Evolutionary conservation across 2,797 vertebrate species (phyloP), one percentile per base, ranked within the genome.

Genomic region (Hylomyscus alleni): DNA sequence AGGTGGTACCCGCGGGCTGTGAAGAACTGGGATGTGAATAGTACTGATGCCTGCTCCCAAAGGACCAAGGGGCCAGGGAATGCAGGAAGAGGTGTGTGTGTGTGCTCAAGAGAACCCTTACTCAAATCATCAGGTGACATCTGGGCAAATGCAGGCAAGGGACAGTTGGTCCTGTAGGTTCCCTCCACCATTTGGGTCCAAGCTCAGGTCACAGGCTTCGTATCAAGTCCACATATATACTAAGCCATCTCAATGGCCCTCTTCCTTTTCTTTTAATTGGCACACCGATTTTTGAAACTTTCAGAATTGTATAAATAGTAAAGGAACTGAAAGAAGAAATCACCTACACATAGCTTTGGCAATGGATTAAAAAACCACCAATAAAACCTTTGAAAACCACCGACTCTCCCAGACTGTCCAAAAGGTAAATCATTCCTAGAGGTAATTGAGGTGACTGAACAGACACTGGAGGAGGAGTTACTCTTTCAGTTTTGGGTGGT

Each of bases 331-430:
- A 3, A 34, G 50, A n/a, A 72, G 88, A 83, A 84, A 90, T 65
- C 29, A 77, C 20, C 52, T 67, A 52, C 31, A 92, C 31, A n/a
- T 91, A 82, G 3, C 50, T 80, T 92, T 75, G 34, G 14, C 81
- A 78, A 86, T 93, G 94, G 44, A 75, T 52, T 90, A 90, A 58
- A 95, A 90, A 94, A 40, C 3, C 14, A 78, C 58, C 37, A 62
- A 77, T 10, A 76, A 91, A 83, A 15, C 1, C 20, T 11, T 58
- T 72, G 37, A 34, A 95, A 73, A 77, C 1, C n/a, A 60, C 22
- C 40, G 44, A 60, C 11, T 26, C 77, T 84, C 85, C 6, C 37
- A 54, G n/a, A 90, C 12, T 91, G 3, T 78, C 26, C 56, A 75
- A 90, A 54, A 14, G 77, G 26, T 69, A 65, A 91, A 31, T 69